These are phyloP conservation scores for Sebastes iracundus DNA, from an alignment of 2,797 vertebrate species.

Conservation along the genomic window DNA sequence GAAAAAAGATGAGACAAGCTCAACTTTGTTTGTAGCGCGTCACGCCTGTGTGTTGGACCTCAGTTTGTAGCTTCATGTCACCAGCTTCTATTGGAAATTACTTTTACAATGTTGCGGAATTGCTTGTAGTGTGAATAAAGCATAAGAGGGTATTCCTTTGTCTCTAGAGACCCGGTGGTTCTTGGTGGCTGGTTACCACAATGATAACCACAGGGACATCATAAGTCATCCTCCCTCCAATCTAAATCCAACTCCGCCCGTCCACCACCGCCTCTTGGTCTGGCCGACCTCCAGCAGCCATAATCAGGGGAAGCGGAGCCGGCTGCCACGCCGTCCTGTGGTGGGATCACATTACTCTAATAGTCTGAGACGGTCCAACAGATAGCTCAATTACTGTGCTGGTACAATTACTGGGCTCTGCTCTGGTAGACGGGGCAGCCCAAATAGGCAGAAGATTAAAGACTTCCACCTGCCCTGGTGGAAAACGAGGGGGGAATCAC, in stretches of 20 bases:
- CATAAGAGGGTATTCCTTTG: neutral
- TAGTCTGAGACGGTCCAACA: constrained; percentile 56
- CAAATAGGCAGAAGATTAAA: constrained; percentile 66
- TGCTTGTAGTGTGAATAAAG: neutral
- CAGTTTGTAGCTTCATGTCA: no score
- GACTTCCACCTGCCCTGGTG: constrained; percentile 57
- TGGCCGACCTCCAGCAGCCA: constrained; percentile 57
- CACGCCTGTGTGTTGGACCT: no score
- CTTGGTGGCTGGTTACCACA: neutral
- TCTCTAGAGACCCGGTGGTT: neutral
- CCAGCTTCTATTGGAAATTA: fast-evolving
- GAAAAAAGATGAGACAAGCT: neutral
- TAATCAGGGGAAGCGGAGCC: constrained; percentile 61
- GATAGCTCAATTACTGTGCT: constrained; percentile 67
- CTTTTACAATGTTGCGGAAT: neutral
- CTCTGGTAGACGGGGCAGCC: constrained; percentile 20
- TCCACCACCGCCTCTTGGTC: constrained; percentile 20
- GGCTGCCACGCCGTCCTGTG: constrained; percentile 35
- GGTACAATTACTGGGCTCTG: constrained; percentile 57
- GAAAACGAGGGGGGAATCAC: constrained; percentile 34
- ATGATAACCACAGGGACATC: constrained; percentile 10
- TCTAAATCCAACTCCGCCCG: constrained; percentile 38
- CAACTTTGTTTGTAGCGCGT: no score
- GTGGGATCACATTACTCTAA: constrained; percentile 72
- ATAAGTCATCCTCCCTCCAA: constrained; percentile 31